A percentile compares a stretch with the other conserved stretches of the same genome.
Conservation (phyloP, 2,113 vertebrate species). For the Cavia porcellus region DNA sequence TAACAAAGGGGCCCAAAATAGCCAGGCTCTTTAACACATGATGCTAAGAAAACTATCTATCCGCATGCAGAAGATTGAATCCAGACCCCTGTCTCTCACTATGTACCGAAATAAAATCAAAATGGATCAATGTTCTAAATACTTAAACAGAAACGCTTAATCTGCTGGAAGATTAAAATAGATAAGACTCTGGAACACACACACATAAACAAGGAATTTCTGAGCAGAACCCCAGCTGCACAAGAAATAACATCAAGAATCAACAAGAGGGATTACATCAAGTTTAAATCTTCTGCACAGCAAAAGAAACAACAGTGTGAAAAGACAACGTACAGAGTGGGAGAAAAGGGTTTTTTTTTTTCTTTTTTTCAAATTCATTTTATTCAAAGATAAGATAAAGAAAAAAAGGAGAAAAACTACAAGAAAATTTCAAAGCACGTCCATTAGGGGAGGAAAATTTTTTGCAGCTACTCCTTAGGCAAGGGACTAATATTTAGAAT, state of each 20-base stretch:
- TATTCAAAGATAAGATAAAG: too few relatives aligned
- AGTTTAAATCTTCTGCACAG: neutral
- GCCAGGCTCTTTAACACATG: neutral
- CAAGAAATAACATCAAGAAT: neutral
- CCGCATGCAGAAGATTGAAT: neutral
- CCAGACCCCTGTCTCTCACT: neutral
- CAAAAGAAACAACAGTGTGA: neutral
- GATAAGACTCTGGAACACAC: neutral
- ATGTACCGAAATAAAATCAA: neutral
- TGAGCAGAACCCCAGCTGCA: neutral
- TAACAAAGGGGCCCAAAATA: neutral
- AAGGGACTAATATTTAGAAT: neutral
- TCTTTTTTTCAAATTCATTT: too few relatives aligned
- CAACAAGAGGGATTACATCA: neutral
- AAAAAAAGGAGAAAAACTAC: too few relatives aligned
- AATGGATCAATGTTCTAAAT: neutral
- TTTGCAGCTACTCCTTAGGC: neutral
- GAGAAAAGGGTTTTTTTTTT: neutral
- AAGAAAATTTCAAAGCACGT: too few relatives aligned
- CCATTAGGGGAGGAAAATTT: neutral
- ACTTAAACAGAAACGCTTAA: neutral
- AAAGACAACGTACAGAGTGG: neutral
- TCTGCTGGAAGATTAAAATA: neutral
- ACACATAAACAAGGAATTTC: neutral
- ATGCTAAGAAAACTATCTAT: neutral